Evolutionary conservation across 1,140 invertebrate genomes (phyloP).

Genomic region (Drosophila jambulina): DNA sequence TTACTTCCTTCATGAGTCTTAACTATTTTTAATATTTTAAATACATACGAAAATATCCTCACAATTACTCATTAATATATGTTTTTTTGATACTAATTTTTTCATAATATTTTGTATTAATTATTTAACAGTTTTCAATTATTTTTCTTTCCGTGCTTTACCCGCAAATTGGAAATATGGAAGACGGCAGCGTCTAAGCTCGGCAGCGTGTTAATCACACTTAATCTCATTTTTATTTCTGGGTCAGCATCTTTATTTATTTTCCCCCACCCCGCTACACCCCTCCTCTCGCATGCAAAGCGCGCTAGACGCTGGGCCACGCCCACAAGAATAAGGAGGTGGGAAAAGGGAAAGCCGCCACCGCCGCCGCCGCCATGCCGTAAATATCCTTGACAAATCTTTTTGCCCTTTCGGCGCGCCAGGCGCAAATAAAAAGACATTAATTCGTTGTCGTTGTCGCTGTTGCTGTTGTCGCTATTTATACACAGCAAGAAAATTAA

Average conservation of each 20-base stretch:
- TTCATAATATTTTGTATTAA: not conserved
- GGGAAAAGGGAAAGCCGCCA: conserved; percentile 8
- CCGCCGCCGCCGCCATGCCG: conserved; percentile 50
- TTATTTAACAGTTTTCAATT: not conserved
- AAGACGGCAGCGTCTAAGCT: conserved; percentile 61
- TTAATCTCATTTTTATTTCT: conserved; percentile 85
- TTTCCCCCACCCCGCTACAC: conserved; percentile 9
- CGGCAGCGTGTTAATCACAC: conserved; percentile 82
- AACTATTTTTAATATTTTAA: not conserved
- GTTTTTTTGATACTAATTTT: not conserved
- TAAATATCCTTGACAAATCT: conserved; percentile 84
- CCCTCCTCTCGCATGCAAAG: conserved; percentile 58
- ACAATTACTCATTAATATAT: not conserved
- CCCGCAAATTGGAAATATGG: conserved; percentile 42
- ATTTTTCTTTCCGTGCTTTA: conserved; percentile 8
- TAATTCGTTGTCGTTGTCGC: conserved; percentile 77
- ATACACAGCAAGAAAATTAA: conserved; percentile 4
- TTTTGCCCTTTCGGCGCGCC: conserved; percentile 80
- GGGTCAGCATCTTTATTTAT: conserved; percentile 81
- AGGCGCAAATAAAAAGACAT: conserved; percentile 82
- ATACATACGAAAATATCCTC: not conserved
- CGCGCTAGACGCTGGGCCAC: conserved; percentile 49
- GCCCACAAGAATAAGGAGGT: conserved; percentile 1
- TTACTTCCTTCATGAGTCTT: too few relatives aligned
- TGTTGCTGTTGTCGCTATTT: conserved; percentile 19